phyloP scores from a whole-genome alignment of 2,113 vertebrate species.

The Mesoclemmys tuberculata region DNA sequence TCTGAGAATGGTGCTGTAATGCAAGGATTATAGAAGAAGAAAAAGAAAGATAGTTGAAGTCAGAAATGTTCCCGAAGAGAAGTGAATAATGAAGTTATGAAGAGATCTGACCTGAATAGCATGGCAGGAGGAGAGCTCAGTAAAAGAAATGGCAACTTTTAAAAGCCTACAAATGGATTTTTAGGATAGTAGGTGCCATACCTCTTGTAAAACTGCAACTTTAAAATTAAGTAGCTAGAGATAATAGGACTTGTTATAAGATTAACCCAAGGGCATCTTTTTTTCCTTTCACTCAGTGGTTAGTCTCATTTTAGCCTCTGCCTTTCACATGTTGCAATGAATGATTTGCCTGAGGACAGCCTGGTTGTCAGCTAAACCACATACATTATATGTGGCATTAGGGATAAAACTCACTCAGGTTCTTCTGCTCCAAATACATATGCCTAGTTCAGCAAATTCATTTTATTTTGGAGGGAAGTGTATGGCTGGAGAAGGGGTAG shows the following conservation, averaged over 20 bases:
- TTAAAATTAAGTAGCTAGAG: not conserved
- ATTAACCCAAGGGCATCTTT: not conserved
- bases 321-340: not conserved
- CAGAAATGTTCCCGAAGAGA: not conserved
- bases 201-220: not conserved
- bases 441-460: not conserved
- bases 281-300: not conserved
- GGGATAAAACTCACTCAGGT: not conserved
- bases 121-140: not conserved
- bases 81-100: not conserved
- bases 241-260: not conserved
- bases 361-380: not conserved
- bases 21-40: not conserved
- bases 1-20: not conserved
- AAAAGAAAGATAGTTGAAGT: not conserved
- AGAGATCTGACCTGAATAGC: not conserved
- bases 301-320: not conserved
- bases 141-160: constrained; percentile 22
- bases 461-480: not conserved
- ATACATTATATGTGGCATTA: not conserved
- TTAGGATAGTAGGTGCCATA: not conserved
- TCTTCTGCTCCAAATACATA: not conserved
- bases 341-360: not conserved
- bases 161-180: not conserved
- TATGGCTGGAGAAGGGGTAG: not conserved